phyloP scores from a whole-genome alignment of 1,140 invertebrate species.

The Lasioglossum albipes region DNA sequence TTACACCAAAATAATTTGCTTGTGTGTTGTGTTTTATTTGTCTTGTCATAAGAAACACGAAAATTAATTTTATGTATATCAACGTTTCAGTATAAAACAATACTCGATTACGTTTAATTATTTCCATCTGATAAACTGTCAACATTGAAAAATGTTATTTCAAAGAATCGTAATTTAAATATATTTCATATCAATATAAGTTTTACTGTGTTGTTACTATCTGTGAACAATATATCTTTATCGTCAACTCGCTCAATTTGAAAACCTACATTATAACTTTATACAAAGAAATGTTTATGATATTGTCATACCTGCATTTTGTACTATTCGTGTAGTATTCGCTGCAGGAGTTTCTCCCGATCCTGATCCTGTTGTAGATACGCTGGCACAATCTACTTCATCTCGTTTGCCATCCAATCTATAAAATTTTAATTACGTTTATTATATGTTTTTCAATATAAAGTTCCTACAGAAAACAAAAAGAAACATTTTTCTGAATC shows the following conservation, averaged over 20 bases:
- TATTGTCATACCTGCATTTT: conserved; percentile 75
- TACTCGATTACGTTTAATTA: background rate
- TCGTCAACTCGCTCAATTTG: conserved; percentile 59
- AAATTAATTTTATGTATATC: background rate
- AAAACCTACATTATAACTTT: conserved; percentile 22
- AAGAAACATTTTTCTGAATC: background rate
- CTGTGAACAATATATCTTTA: conserved; percentile 59
- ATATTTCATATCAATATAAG: conserved; percentile 37
- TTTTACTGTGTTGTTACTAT: conserved; percentile 31
- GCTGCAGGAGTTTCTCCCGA: conserved; percentile 64
- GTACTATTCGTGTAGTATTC: conserved; percentile 69
- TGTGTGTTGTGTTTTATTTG: conserved; percentile 2
- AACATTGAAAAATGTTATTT: conserved; percentile 4
- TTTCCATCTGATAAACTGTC: background rate
- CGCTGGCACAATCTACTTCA: conserved; percentile 74
- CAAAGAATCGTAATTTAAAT: conserved; percentile 20
- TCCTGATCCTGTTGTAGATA: conserved; percentile 68
- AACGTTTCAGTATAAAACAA: background rate
- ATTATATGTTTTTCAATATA: background rate
- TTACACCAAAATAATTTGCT: background rate
- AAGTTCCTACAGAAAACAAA: too few species aligned
- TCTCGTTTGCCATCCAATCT: conserved; percentile 79
- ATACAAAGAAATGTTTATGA: conserved; percentile 29
- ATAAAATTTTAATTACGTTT: conserved; percentile 27
- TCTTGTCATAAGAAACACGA: conserved; percentile 16